phyloP scores from a whole-genome alignment of 2,797 vertebrate genomes.

The Melopsittacus undulatus region DNA sequence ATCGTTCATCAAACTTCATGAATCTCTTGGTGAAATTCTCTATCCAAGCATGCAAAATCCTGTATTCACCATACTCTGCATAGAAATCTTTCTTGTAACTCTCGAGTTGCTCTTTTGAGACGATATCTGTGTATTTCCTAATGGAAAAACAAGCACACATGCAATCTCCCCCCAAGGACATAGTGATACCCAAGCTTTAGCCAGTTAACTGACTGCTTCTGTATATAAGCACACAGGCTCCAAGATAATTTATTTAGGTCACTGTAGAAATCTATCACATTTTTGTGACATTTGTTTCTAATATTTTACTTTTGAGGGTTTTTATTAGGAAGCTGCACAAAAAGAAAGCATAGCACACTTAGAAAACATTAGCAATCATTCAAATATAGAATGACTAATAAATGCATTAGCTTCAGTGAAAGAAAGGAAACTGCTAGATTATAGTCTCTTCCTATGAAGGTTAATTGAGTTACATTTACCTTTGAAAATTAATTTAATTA shows the following conservation, averaged over 20 bases:
- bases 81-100: conserved; percentile 90
- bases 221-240: rapidly evolving
- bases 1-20: conserved; percentile 80
- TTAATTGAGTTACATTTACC: background rate
- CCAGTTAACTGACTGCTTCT: background rate
- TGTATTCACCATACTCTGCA: conserved; percentile 90
- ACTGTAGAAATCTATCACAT: background rate
- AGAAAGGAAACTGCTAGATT: background rate
- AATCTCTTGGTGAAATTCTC: conserved; percentile 85
- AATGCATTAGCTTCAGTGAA: background rate
- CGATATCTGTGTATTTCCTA: conserved; percentile 87
- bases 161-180: background rate
- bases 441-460: no score
- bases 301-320: background rate
- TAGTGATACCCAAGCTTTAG: rapidly evolving
- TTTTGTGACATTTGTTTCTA: background rate
- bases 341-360: background rate
- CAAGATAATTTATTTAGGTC: background rate
- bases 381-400: background rate
- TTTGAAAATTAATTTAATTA: background rate
- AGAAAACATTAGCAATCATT: background rate
- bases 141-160: background rate
- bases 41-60: conserved; percentile 81
- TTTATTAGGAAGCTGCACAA: background rate
- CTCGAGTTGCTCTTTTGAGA: conserved; percentile 86